Percentiles rank a stretch among this genome's conserved stretches.
Conservation (phyloP, 2,797 vertebrate species). For the Eurystomus glaucurus region DNA sequence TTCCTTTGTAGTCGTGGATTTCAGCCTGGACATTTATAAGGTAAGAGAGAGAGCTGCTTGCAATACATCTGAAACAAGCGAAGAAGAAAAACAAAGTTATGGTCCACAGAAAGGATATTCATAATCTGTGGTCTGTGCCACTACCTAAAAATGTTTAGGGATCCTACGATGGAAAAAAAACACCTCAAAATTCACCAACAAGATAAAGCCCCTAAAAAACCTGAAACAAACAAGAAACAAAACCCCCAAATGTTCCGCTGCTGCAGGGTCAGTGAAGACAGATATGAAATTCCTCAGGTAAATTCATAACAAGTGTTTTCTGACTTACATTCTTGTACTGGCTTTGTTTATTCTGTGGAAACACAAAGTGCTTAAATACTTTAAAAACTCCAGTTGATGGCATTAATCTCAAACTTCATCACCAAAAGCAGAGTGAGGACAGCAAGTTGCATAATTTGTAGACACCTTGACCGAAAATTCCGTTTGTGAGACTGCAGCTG, state of each 20-base stretch:
- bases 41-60: neutral
- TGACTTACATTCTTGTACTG: neutral
- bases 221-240: neutral
- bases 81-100: neutral
- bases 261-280: neutral
- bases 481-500: neutral
- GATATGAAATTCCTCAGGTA: neutral
- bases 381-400: neutral
- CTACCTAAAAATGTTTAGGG: neutral
- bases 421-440: neutral
- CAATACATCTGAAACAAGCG: neutral
- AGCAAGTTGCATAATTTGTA: neutral
- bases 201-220: neutral
- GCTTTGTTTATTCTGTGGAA: neutral
- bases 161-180: neutral
- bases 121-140: neutral
- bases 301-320: neutral
- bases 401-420: neutral
- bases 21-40: neutral
- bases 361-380: neutral
- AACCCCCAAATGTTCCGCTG: neutral
- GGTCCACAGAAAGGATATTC: neutral
- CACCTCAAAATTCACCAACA: neutral
- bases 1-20: neutral
- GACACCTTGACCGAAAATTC: neutral